phyloP scores from a whole-genome alignment of 2,888 invertebrate genomes.

The Orchesellides sinensis region DNA sequence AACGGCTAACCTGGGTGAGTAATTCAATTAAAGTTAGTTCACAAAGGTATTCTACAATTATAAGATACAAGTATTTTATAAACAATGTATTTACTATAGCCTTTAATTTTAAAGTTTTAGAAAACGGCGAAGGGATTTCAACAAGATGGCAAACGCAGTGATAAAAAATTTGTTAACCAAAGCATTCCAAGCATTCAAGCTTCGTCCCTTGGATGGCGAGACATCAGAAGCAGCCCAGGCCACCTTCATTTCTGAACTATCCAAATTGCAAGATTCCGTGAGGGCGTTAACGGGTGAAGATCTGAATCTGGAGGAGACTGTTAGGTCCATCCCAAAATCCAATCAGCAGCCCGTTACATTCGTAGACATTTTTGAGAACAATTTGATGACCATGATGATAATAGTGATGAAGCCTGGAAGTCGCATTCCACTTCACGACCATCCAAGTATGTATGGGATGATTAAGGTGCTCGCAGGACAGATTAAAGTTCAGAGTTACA shows the following conservation, averaged over 20 bases:
- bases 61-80: too few species aligned
- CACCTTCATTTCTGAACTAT: slow-evolving; percentile 24
- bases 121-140: neutral
- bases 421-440: slow-evolving; percentile 72
- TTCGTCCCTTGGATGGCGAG: neutral
- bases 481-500: slow-evolving; percentile 66
- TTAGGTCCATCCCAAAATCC: slow-evolving; percentile 51
- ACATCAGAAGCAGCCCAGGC: slow-evolving; percentile 4
- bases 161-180: slow-evolving; percentile 51
- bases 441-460: slow-evolving; percentile 73
- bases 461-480: slow-evolving; percentile 70
- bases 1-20: too few species aligned
- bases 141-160: slow-evolving; percentile 39
- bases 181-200: slow-evolving; percentile 45
- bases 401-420: slow-evolving; percentile 69
- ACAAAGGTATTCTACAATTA: too few species aligned
- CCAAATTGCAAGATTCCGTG: slow-evolving; percentile 42
- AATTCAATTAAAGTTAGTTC: too few species aligned
- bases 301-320: slow-evolving; percentile 44
- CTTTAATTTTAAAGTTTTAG: neutral
- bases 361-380: slow-evolving; percentile 66
- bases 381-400: slow-evolving; percentile 66
- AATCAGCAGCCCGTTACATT: slow-evolving; percentile 57
- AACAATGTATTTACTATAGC: too few species aligned
- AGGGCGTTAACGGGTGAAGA: slow-evolving; percentile 50